phyloP scores from a whole-genome alignment of 2,113 vertebrate genomes.

The Glareola pratincola region DNA sequence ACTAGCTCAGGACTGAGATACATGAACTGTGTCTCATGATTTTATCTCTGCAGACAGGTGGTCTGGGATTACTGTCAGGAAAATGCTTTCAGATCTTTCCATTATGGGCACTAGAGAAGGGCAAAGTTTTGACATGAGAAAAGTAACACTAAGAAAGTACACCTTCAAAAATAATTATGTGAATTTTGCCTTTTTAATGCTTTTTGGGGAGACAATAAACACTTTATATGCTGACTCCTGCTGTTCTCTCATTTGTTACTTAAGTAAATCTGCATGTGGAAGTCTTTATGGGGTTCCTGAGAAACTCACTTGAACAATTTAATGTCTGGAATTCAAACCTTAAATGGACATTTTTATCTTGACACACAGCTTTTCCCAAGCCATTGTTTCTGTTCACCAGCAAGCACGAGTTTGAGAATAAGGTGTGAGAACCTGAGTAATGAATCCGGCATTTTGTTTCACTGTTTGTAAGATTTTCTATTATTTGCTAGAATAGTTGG shows the following conservation, averaged over 20 bases:
- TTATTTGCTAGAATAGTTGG: not conserved
- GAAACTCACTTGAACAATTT: not conserved
- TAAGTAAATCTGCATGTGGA: not conserved
- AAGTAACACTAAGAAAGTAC: not conserved
- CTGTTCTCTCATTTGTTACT: not conserved
- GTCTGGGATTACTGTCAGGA: not conserved
- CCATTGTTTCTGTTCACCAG: not conserved
- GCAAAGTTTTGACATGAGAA: not conserved
- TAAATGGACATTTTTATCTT: conserved; percentile 29
- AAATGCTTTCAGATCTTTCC: not conserved
- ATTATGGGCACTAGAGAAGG: not conserved
- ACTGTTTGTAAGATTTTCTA: not conserved
- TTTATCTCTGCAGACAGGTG: not conserved
- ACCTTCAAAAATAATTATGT: not conserved
- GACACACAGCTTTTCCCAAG: not conserved
- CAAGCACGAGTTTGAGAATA: not conserved
- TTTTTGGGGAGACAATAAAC: not conserved
- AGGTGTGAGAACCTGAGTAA: not conserved
- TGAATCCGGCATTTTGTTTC: not conserved
- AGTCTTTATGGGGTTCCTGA: not conserved
- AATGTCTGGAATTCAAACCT: not conserved
- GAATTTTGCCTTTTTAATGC: not conserved
- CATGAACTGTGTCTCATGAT: not conserved
- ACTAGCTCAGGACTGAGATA: not conserved
- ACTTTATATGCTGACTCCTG: no score